Evolutionary conservation across 2,797 vertebrate species (phyloP), one percentile per base, ranked within the genome.

Genomic region (Liparis tanakae): DNA sequence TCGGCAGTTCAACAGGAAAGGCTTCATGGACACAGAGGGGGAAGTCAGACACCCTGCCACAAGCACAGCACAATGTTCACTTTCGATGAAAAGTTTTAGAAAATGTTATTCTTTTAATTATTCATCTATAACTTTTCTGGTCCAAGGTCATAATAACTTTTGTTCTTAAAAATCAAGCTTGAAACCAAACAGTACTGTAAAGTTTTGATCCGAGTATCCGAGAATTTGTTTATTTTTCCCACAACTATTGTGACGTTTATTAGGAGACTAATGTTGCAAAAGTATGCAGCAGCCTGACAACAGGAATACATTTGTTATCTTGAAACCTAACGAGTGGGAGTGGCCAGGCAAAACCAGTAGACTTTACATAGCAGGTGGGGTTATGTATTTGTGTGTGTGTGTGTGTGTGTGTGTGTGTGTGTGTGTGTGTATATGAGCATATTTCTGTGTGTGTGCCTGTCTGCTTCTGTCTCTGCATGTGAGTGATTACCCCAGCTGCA

Each of bases 401-500:
- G 62, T 68, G 43, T 48, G 55, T 25, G 64, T 48, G n/a, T 36
- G 58, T 63, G 55, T 74, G 66, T 81, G 80, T 84, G 72, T 81
- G 79, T 79, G 81, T 60, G 46, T 72, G 68, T 83, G 73, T 82
- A 25, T 70, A 25, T 78, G 74, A 57, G 69, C 78, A 81, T 83
- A 80, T 85, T 78, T 80, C 78, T 84, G 72, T 81, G 78, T 81
- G 81, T 63, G 48, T 76, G 67, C 36, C 68, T 89, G 85, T 82
- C 80, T 83, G 66, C 76, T 74, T 87, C 77, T 85, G 85, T 88
- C 84, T 79, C 72, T 22, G 70, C 54, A 71, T 81, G 80, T 93
- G 92, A 93, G 79, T 90, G 91, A 94, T 89, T 70, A 85, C 81
- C 80, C 87, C 93, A 94, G 88, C 90, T 91, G 93, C 88, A 88